Evolutionary conservation across 2,113 vertebrate genomes (phyloP).

Genomic region (Suncus etruscus): DNA sequence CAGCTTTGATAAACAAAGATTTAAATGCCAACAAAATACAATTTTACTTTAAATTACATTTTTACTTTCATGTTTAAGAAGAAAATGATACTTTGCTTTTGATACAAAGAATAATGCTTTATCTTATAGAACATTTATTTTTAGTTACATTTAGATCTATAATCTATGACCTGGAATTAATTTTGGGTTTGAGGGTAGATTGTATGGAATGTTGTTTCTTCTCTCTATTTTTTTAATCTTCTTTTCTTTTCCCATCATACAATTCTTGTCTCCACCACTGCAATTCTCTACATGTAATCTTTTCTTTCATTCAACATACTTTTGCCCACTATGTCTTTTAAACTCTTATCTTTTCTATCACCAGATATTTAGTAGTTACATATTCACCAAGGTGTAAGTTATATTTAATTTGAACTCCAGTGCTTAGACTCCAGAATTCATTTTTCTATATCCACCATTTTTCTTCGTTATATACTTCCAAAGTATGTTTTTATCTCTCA

Average conservation of each 20-base stretch:
- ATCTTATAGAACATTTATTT: not conserved
- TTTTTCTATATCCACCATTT: not conserved
- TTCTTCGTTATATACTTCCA: not conserved
- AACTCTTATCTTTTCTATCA: not conserved
- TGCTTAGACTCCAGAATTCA: not conserved
- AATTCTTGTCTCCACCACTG: not conserved
- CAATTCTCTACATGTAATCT: not conserved
- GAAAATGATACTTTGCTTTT: not conserved
- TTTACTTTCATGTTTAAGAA: not conserved
- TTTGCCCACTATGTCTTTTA: not conserved
- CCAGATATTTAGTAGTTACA: not conserved
- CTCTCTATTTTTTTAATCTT: too few species aligned
- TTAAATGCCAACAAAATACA: conserved; percentile 2
- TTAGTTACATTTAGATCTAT: conserved; percentile 7
- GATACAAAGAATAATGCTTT: not conserved
- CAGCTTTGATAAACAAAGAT: not conserved
- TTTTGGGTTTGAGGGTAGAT: not conserved
- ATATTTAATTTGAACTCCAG: not conserved
- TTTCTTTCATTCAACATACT: not conserved
- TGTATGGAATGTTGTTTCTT: not conserved
- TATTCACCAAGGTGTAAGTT: not conserved
- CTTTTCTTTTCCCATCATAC: not conserved
- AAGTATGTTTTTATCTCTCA: not conserved
- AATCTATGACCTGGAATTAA: not conserved
- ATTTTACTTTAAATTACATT: not conserved